Percentiles rank a stretch among this genome's conserved stretches.
Conservation (phyloP, 2,888 invertebrate genomes). For the Limenitis camilla region DNA sequence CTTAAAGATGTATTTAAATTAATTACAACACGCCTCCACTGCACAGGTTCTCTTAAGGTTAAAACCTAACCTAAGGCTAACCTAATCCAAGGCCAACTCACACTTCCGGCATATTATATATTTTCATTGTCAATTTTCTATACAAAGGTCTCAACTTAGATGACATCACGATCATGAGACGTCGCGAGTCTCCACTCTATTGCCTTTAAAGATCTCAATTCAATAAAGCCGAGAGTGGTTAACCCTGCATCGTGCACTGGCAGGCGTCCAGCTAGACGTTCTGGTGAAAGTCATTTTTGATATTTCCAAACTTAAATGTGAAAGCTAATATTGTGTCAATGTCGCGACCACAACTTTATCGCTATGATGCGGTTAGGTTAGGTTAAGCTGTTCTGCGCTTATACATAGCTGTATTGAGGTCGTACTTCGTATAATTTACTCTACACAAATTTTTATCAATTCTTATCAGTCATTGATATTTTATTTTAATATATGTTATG, state of each 20-base stretch:
- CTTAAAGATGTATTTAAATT: too few species aligned
- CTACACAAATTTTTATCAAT: too few species aligned
- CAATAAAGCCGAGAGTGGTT: slow-evolving; percentile 29
- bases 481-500: not conserved
- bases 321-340: slow-evolving; percentile 14
- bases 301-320: slow-evolving; percentile 22
- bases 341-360: slow-evolving; percentile 5
- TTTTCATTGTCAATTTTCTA: not conserved
- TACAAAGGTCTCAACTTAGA: slow-evolving; percentile 4
- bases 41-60: too few species aligned
- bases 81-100: too few species aligned
- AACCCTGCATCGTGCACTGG: too few species aligned
- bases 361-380: slow-evolving; percentile 3
- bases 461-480: slow-evolving; percentile 10
- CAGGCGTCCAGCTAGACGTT: slow-evolving; percentile 30
- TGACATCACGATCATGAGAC: slow-evolving; percentile 1
- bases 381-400: not conserved
- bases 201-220: slow-evolving; percentile 14
- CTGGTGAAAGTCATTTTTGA: slow-evolving; percentile 23
- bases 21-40: too few species aligned
- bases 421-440: slow-evolving; percentile 18
- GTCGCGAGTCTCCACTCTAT: too few species aligned
- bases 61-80: too few species aligned
- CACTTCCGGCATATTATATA: too few species aligned
- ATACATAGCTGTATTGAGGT: slow-evolving; percentile 12